Base-by-base conservation (phyloP, 2,113 vertebrate genomes). In the Amphilophus citrinellus region DNA sequence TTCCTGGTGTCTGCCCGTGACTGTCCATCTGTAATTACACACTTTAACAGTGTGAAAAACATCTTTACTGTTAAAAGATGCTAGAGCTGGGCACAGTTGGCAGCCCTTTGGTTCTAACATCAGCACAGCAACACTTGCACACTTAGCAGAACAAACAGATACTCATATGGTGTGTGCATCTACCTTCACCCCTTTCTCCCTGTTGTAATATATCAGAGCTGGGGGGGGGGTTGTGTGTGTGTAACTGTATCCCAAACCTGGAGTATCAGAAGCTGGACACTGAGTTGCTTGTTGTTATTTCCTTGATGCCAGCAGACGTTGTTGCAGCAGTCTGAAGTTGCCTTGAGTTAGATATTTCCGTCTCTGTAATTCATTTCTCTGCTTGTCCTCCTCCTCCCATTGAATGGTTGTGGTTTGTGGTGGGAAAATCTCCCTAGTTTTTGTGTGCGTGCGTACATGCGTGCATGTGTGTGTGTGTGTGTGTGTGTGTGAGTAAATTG, bases 341-440 rank as follows among this genome's bases (percentile, higher is more conserved):
- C 90, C 91, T 76, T 60, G 42, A 89, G 76, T 80, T 76, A 79
- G 90, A 94, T 94, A 94, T 95, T 94, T 94, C 87, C 79, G 91
- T 88, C 93, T 93, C 88, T 91, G 89, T 91, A 92, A 93, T 94
- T 93, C 92, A 89, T 92, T 86, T 90, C 84, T 37, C 75, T 87
- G 80, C 89, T 63, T 86, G 79, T 90, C 85, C 82, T 92, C 90
- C 86, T 92, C 93, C 91, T 92, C 91, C 92, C 92, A 86, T 87
- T 89, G 90, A 91, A 94, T 94, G 90, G 80, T 84, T 94, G 93
- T 93, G 93, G 95, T 87, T 88, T 95, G 93, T 92, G 94, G 92
- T 93, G 92, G 91, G 85, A 92, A 93, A 94, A 84, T 86, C 87
- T 93, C 81, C 84, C 78, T 58, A 5, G 30, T 83, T 47, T 73